A percentile compares a stretch with the other conserved stretches of the same genome.
Evolutionary conservation across 2,113 vertebrate genomes (phyloP).

Genomic region (Sylvicapra grimmia): DNA sequence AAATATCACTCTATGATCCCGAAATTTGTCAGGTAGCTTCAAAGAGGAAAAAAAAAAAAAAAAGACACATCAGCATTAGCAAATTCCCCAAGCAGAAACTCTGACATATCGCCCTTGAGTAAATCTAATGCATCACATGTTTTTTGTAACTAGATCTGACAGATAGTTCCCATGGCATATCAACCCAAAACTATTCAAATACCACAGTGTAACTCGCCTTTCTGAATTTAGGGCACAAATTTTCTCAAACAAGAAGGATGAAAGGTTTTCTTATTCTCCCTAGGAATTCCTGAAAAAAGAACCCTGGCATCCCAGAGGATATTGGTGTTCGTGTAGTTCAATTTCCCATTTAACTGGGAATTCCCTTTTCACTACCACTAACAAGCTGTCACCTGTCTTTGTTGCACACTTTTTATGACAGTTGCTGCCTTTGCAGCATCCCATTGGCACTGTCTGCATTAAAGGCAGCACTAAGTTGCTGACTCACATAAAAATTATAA

Average conservation of each 20-base stretch:
- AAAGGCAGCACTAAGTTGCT: neutral
- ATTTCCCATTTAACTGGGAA: neutral
- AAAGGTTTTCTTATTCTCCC: constrained; percentile 1
- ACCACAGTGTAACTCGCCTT: neutral
- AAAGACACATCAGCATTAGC: constrained; percentile 37
- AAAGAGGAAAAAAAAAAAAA: neutral
- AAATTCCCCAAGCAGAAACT: neutral
- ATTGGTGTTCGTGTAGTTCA: neutral
- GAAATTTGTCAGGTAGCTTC: constrained; percentile 20
- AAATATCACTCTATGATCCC: neutral
- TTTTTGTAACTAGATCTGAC: constrained; percentile 12
- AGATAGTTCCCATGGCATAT: neutral
- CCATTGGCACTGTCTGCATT: neutral
- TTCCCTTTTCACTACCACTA: neutral
- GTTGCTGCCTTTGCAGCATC: neutral
- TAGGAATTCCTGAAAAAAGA: neutral
- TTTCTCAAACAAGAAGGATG: neutral
- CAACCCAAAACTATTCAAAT: constrained; percentile 15
- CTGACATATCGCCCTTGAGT: constrained; percentile 22
- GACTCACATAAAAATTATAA: neutral
- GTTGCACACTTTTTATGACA: neutral
- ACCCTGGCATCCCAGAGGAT: neutral
- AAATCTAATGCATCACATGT: constrained; percentile 27
- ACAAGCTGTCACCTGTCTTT: neutral
- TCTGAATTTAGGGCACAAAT: neutral